Percentiles rank a stretch among this genome's conserved stretches.
Evolutionary conservation across 1,140 invertebrate genomes (phyloP).

Genomic region (Araneus ventricosus): DNA sequence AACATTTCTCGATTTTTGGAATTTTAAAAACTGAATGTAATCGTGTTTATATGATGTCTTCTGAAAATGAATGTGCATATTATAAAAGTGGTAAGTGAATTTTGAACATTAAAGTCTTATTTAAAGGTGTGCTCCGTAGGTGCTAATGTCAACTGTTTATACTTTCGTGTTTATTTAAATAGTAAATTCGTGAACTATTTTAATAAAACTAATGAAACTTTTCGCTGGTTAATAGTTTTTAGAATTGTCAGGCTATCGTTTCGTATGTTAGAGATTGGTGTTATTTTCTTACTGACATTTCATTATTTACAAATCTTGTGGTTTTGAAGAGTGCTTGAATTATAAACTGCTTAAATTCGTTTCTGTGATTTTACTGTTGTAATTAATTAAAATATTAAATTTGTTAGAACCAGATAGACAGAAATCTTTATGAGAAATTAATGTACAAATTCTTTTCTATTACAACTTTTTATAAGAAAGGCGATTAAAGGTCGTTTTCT

Average conservation of each 20-base stretch:
- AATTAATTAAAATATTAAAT: no score
- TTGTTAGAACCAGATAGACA: no score
- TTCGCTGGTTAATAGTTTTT: background rate
- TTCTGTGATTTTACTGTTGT: no score
- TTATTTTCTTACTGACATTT: no score
- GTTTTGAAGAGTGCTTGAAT: no score
- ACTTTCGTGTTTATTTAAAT: background rate
- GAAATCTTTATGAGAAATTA: no score
- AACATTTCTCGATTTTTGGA: background rate
- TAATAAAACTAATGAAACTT: background rate
- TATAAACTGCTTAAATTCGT: no score
- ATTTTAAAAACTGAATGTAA: background rate
- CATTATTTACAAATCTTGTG: no score
- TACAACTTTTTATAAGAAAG: no score
- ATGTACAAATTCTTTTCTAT: no score
- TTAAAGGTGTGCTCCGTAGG: background rate
- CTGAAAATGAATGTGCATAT: slow-evolving; percentile 71
- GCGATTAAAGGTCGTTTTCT: no score
- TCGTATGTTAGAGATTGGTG: background rate
- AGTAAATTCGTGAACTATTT: background rate
- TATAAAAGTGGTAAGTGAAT: slow-evolving; percentile 57
- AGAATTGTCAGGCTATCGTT: background rate
- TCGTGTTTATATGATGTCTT: slow-evolving; percentile 58
- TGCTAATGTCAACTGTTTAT: slow-evolving; percentile 6
- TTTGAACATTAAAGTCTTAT: background rate